Evolutionary conservation across 2,113 vertebrate species (phyloP), one percentile per base, ranked within the genome.

Genomic region (Brachyhypopomus gauderio): DNA sequence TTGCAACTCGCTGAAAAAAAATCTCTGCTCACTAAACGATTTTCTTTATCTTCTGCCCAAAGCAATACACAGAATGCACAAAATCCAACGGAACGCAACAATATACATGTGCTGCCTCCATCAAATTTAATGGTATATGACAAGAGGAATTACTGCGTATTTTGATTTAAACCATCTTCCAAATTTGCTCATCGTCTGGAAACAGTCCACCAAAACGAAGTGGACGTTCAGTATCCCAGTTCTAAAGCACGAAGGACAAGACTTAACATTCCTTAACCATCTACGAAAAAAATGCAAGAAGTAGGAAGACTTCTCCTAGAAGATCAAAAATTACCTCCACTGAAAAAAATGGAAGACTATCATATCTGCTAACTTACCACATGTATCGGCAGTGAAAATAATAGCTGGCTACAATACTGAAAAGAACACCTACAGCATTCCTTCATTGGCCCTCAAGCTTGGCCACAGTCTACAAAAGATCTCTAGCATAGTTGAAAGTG

Each of bases 381-480:
- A 67, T 23, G 75, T 85, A 0, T 11, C 59, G 4, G 81, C 86
- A 60, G 82, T 88, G 5, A 84, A 83, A 12, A 17, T 41, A 0
- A 64, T 78, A 1, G 60, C 82, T 23, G 85, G 85, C 3, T 88
- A 66, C 3, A 14, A 67, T 23, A 58, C 84, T 20, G 69, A 89
- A 3, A 45, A 16, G 3, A 74, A 85, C 20, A 16, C 1, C 16
- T 88, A 78, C 60, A 66, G 52, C 38, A 78, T 23, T 22, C 80
- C 79, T 19, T 78, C 60, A 9, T 20, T 89, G 38, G 88, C 84
- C 19, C 23, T 85, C 1, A 85, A 87, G 20, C 36, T 90, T 4
- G 79, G 81, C 1, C 81, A 84, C 38, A 73, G 27, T 34, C 25
- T 89, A 0, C 77, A 83, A 45, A 86, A 80, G n/a, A 72, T 86